A percentile compares a stretch with the other conserved stretches of the same genome.
Conservation (phyloP, 1,140 invertebrate genomes). For the Hestina assimilis region DNA sequence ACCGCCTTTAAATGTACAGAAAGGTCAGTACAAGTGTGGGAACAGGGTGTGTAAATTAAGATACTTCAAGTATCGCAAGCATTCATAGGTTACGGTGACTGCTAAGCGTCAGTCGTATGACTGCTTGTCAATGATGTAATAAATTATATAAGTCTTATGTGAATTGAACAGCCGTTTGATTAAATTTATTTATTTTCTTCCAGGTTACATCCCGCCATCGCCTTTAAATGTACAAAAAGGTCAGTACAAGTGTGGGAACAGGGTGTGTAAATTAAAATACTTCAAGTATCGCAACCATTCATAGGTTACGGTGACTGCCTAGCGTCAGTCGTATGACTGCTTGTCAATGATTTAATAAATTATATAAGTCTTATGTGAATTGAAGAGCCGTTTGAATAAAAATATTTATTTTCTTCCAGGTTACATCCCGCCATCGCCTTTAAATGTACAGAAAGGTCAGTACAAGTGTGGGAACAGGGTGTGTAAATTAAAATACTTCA, state of each 20-base stretch:
- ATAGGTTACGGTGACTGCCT: too few species aligned
- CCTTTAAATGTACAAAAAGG: constrained; percentile 42
- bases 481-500: constrained; percentile 43
- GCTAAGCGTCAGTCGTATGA: too few species aligned
- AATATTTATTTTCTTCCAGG: constrained; percentile 21
- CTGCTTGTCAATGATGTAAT: too few species aligned
- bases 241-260: constrained; percentile 51
- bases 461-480: constrained; percentile 49
- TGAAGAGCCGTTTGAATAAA: too few species aligned
- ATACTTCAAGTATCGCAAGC: too few species aligned
- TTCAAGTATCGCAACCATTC: too few species aligned
- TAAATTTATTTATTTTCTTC: constrained; percentile 2
- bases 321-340: too few species aligned
- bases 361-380: too few species aligned
- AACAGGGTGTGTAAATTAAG: constrained; percentile 43
- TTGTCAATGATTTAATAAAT: too few species aligned
- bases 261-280: constrained; percentile 42
- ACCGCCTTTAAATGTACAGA: constrained; percentile 28
- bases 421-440: constrained; percentile 7
- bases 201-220: constrained; percentile 22
- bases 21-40: constrained; percentile 57
- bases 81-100: too few species aligned
- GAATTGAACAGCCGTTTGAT: too few species aligned
- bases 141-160: too few species aligned
- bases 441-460: constrained; percentile 49